A percentile compares a stretch with the other conserved stretches of the same genome.
Conservation (phyloP, 2,797 vertebrate species). For the Myotis pilosus region DNA sequence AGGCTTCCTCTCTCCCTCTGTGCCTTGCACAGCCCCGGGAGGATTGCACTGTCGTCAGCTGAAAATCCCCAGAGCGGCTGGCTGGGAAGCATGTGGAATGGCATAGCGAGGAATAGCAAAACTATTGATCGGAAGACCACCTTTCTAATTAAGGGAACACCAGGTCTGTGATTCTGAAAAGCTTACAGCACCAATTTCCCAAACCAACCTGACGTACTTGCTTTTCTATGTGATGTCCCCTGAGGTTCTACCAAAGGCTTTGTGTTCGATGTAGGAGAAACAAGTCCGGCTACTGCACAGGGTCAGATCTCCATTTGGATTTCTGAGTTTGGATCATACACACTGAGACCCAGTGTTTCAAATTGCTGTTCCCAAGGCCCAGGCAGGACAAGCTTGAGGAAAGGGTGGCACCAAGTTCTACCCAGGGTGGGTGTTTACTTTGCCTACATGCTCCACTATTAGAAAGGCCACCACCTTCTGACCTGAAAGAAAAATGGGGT, state of each 20-base stretch:
- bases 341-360: neutral
- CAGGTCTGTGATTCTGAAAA: conserved; percentile 54
- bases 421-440: neutral
- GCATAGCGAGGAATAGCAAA: conserved; percentile 49
- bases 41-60: conserved; percentile 43
- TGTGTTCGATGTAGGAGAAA: conserved; percentile 42
- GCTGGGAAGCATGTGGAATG: conserved; percentile 39
- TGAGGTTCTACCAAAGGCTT: conserved; percentile 61
- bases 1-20: neutral
- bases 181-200: conserved; percentile 68
- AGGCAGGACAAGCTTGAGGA: neutral
- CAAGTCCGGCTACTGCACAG: neutral
- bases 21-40: conserved; percentile 50
- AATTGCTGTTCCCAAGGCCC: neutral
- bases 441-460: no score
- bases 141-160: conserved; percentile 74
- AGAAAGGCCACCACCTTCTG: no score
- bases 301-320: conserved; percentile 47
- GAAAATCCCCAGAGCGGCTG: conserved; percentile 61
- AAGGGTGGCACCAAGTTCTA: neutral
- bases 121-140: conserved; percentile 70
- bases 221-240: conserved; percentile 60
- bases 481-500: neutral
- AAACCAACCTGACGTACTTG: conserved; percentile 53
- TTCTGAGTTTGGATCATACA: neutral